Evolutionary conservation across 2,888 invertebrate species (phyloP).

Genomic region (Orthosia gothica): DNA sequence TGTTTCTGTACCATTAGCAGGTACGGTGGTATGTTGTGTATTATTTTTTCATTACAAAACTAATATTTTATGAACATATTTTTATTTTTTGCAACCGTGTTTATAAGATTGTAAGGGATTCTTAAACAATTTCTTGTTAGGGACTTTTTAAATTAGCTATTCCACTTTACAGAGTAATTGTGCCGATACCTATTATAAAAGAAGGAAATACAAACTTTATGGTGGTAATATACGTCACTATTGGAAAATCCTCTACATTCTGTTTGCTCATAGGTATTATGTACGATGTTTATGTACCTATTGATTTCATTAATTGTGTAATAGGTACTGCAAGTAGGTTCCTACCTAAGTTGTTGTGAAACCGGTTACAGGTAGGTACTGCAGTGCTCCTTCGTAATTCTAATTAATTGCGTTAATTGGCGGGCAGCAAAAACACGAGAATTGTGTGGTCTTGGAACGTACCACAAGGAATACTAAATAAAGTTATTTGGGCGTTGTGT

Average conservation of each 20-base stretch:
- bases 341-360: constrained; percentile 6
- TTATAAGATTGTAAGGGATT: too few relatives aligned
- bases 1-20: too few relatives aligned
- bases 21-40: too few relatives aligned
- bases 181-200: too few relatives aligned
- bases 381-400: constrained; percentile 19
- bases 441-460: constrained; percentile 28
- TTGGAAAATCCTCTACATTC: neutral
- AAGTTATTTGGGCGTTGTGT: neutral
- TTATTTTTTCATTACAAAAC: too few relatives aligned
- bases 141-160: too few relatives aligned
- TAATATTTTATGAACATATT: too few relatives aligned
- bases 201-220: too few relatives aligned
- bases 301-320: constrained; percentile 6
- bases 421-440: constrained; percentile 22
- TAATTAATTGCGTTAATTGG: constrained; percentile 50
- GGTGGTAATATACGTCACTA: neutral
- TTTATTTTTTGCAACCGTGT: too few relatives aligned
- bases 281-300: neutral
- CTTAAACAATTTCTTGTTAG: too few relatives aligned
- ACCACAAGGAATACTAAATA: neutral
- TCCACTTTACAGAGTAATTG: too few relatives aligned
- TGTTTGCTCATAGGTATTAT: neutral
- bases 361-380: constrained; percentile 21
- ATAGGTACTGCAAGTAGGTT: constrained; percentile 24